A percentile compares a stretch with the other conserved stretches of the same genome.
Evolutionary conservation across 2,888 invertebrate genomes (phyloP).

Genomic region (Lepidocyrtinus sp.): DNA sequence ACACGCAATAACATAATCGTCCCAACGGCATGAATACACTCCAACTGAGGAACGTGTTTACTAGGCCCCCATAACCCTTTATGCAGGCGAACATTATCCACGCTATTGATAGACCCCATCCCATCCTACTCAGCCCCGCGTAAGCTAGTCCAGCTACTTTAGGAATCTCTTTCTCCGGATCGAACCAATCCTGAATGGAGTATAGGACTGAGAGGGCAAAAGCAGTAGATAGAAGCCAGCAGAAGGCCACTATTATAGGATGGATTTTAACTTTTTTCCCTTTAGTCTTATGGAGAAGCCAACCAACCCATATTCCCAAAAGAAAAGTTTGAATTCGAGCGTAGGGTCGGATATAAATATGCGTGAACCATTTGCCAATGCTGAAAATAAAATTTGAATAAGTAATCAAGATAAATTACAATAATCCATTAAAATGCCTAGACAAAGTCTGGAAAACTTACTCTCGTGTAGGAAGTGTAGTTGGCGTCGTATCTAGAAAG

Average conservation of each 20-base stretch:
- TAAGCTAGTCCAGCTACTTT: conserved; percentile 50
- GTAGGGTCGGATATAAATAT: conserved; percentile 69
- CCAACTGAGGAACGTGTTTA: conserved; percentile 68
- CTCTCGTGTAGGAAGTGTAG: conserved; percentile 51
- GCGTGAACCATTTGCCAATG: conserved; percentile 34
- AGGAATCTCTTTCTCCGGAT: conserved; percentile 52
- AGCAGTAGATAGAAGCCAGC: conserved; percentile 62
- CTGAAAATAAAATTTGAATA: conserved; percentile 24
- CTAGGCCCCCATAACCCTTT: conserved; percentile 69
- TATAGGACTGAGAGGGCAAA: conserved; percentile 51
- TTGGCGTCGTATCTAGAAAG: conserved; percentile 43
- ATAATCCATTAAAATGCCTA: neutral
- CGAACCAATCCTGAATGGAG: conserved; percentile 63
- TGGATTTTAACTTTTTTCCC: conserved; percentile 51
- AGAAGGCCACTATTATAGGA: neutral
- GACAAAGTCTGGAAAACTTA: conserved; percentile 39
- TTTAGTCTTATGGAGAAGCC: conserved; percentile 62
- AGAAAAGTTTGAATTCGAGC: conserved; percentile 68
- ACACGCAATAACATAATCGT: conserved; percentile 64
- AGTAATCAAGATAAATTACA: neutral
- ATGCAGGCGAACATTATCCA: conserved; percentile 71
- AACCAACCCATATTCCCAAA: conserved; percentile 69
- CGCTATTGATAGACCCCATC: conserved; percentile 66
- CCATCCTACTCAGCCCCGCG: conserved; percentile 61
- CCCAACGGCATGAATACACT: conserved; percentile 67